phyloP scores from a whole-genome alignment of 2,888 invertebrate genomes.

The Alsophila aescularia region DNA sequence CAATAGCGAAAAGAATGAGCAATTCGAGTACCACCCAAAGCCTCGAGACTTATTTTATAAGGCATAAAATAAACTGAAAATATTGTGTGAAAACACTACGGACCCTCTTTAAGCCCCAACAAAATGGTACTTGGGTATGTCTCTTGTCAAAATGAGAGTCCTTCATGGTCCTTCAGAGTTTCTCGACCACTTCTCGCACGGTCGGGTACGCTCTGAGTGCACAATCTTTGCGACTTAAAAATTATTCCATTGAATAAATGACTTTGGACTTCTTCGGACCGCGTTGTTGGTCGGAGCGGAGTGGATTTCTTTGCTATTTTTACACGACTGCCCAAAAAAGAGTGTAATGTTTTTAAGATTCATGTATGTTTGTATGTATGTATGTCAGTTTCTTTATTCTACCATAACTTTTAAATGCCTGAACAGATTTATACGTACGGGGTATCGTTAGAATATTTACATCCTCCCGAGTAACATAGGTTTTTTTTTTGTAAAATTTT shows the following conservation, averaged over 20 bases:
- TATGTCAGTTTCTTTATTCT: no score
- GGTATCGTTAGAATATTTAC: no score
- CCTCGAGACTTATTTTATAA: conserved; percentile 23
- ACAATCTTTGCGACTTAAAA: conserved; percentile 24
- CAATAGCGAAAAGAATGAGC: conserved; percentile 19
- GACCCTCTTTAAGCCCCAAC: conserved; percentile 44
- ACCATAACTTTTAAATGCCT: no score
- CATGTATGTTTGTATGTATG: no score
- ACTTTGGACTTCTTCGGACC: conserved; percentile 9
- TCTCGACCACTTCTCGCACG: conserved; percentile 37
- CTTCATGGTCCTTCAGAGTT: conserved; percentile 41
- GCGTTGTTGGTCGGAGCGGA: no score
- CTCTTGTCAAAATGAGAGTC: conserved; percentile 50
- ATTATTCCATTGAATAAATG: conserved; percentile 27
- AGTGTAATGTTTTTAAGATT: no score
- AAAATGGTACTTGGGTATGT: conserved; percentile 54
- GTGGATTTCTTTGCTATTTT: conserved; percentile 4
- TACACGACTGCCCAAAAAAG: no score
- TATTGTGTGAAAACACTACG: conserved; percentile 39
- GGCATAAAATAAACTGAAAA: conserved; percentile 33
- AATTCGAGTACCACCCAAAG: conserved; percentile 19
- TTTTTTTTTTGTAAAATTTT: no score
- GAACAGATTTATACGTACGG: no score
- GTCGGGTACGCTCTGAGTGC: conserved; percentile 29
- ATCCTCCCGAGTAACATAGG: no score